A percentile compares a stretch with the other conserved stretches of the same genome.
These are phyloP conservation scores for Himalopsyche phryganea DNA, from an alignment of 1,140 invertebrate genomes.

Conservation along the genomic window DNA sequence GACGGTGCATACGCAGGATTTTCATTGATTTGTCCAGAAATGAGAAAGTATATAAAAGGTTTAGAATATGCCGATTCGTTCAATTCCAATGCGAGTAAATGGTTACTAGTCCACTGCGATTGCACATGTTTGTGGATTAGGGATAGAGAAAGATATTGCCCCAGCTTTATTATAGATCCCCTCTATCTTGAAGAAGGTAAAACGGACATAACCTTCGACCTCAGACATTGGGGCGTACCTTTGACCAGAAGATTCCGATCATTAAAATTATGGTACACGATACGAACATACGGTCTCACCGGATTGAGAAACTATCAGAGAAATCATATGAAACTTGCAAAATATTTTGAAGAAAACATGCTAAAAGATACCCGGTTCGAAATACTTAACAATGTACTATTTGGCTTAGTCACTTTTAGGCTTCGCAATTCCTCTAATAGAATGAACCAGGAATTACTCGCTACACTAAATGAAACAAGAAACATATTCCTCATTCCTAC, in stretches of 20 bases:
- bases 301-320: constrained; percentile 81
- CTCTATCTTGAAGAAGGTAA: constrained; percentile 76
- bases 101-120: constrained; percentile 86
- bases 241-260: constrained; percentile 81
- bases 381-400: constrained; percentile 75
- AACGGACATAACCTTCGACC: constrained; percentile 76
- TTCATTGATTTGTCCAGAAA: constrained; percentile 81
- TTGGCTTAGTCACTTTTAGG: constrained; percentile 69
- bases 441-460: constrained; percentile 76
- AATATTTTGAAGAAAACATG: constrained; percentile 77
- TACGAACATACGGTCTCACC: constrained; percentile 76
- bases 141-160: constrained; percentile 75
- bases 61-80: constrained; percentile 86
- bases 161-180: constrained; percentile 87
- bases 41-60: constrained; percentile 68
- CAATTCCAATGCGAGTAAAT: constrained; percentile 93
- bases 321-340: constrained; percentile 83
- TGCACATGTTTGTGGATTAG: constrained; percentile 88
- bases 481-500: constrained; percentile 89
- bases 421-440: constrained; percentile 64
- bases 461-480: constrained; percentile 83
- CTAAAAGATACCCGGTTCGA: constrained; percentile 76
- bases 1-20: constrained; percentile 83
- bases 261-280: constrained; percentile 86
- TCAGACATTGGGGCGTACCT: constrained; percentile 87